Evolutionary conservation across 2,113 vertebrate species (phyloP).

Genomic region (Eptesicus fuscus): DNA sequence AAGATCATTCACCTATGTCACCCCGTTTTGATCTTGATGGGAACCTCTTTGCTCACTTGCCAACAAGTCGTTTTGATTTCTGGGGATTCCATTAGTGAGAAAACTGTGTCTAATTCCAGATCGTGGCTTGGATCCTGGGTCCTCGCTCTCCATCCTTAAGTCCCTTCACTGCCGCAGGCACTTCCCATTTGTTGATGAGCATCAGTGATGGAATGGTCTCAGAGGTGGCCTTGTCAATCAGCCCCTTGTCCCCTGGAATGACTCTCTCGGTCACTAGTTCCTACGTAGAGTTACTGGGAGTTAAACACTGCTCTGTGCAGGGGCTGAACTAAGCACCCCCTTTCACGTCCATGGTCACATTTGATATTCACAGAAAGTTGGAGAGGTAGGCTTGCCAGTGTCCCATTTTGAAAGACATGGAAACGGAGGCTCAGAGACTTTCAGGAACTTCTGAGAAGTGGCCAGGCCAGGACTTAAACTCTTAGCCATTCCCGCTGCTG

Average conservation of each 20-base stretch:
- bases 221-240: rapidly evolving
- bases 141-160: rapidly evolving
- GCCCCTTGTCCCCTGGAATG: rapidly evolving
- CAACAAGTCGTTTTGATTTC: not conserved
- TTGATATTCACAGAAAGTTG: rapidly evolving
- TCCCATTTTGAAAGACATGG: not conserved
- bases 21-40: not conserved
- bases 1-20: not conserved
- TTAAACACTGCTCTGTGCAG: not conserved
- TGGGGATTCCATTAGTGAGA: not conserved
- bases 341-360: not conserved
- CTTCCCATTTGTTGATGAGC: not conserved
- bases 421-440: not conserved
- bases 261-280: not conserved
- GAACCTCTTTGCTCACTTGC: not conserved
- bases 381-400: too few relatives aligned
- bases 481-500: rapidly evolving
- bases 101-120: not conserved
- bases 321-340: not conserved
- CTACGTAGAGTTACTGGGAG: rapidly evolving
- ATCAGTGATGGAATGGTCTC: not conserved
- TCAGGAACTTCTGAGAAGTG: not conserved
- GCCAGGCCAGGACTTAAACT: not conserved
- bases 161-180: rapidly evolving
- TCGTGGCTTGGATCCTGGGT: not conserved